phyloP scores from a whole-genome alignment of 2,797 vertebrate species.

The Remorina albescens region DNA sequence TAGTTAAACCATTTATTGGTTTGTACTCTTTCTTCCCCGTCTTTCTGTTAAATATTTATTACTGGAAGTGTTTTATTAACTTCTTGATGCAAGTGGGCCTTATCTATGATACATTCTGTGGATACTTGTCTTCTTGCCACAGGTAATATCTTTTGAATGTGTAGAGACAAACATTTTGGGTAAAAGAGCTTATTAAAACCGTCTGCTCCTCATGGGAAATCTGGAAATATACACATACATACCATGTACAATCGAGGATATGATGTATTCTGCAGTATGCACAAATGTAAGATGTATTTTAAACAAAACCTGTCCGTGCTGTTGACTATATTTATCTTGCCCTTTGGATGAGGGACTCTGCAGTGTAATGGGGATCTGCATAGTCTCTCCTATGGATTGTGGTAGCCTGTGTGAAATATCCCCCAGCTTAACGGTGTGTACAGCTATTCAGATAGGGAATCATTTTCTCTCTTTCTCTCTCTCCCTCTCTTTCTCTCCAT shows the following conservation, averaged over 20 bases:
- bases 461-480: slow-evolving; percentile 38
- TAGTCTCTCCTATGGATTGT: slow-evolving; percentile 63
- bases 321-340: slow-evolving; percentile 40
- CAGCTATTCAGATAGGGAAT: slow-evolving; percentile 68
- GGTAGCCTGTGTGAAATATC: slow-evolving; percentile 63
- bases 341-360: slow-evolving; percentile 48
- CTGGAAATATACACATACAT: too few relatives aligned
- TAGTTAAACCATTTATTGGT: neutral
- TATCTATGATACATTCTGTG: neutral
- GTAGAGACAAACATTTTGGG: neutral
- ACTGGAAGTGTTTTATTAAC: neutral
- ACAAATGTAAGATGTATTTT: slow-evolving; percentile 8
- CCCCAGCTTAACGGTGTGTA: slow-evolving; percentile 70
- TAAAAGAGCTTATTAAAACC: neutral
- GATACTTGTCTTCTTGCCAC: slow-evolving; percentile 1
- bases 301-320: slow-evolving; percentile 5
- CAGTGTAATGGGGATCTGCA: slow-evolving; percentile 55
- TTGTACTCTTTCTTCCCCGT: neutral
- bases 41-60: slow-evolving; percentile 2
- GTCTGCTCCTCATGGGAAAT: neutral
- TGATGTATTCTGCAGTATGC: neutral
- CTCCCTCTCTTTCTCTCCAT: slow-evolving; percentile 26
- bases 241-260: neutral
- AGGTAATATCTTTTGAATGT: neutral
- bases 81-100: neutral